phyloP scores from a whole-genome alignment of 2,113 vertebrate genomes.

The Hucho hucho region DNA sequence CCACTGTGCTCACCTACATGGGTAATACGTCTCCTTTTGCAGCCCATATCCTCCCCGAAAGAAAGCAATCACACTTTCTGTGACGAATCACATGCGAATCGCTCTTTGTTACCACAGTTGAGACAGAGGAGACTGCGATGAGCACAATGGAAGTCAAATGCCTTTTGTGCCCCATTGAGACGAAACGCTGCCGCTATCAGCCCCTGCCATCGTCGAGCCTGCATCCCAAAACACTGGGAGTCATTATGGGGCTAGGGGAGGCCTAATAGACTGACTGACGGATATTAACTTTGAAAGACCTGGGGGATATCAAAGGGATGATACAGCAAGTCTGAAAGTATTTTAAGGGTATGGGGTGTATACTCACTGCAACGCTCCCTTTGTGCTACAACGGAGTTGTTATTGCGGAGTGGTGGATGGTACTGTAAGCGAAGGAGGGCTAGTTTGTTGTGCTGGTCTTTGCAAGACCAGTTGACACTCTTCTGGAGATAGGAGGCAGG shows the following conservation, averaged over 20 bases:
- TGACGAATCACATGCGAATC: conserved; percentile 56
- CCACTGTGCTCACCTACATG: conserved; percentile 58
- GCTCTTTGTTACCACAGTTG: conserved; percentile 62
- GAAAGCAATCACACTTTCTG: conserved; percentile 63
- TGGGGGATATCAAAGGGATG: conserved; percentile 27
- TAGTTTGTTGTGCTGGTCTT: conserved; percentile 23
- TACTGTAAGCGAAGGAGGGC: neutral
- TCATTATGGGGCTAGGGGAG: conserved; percentile 64
- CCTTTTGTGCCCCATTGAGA: conserved; percentile 57
- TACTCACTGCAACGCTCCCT: neutral
- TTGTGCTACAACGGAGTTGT: conserved; percentile 12
- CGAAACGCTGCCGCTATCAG: conserved; percentile 64
- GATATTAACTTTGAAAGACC: conserved; percentile 56
- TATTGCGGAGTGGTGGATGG: no score
- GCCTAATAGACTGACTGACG: conserved; percentile 71
- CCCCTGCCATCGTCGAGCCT: conserved; percentile 66
- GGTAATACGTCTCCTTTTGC: conserved; percentile 59
- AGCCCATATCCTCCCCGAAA: conserved; percentile 46
- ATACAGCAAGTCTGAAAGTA: conserved; percentile 11
- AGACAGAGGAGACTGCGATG: conserved; percentile 51
- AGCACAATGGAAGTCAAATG: conserved; percentile 69
- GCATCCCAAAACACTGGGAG: conserved; percentile 66
- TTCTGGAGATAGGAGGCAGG: conserved; percentile 15
- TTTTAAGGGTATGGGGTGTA: conserved; percentile 13
- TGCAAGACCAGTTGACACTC: conserved; percentile 16